Evolutionary conservation across 2,888 invertebrate species (phyloP), one percentile per base, ranked within the genome.

Genomic region (Macrophya alboannulata): DNA sequence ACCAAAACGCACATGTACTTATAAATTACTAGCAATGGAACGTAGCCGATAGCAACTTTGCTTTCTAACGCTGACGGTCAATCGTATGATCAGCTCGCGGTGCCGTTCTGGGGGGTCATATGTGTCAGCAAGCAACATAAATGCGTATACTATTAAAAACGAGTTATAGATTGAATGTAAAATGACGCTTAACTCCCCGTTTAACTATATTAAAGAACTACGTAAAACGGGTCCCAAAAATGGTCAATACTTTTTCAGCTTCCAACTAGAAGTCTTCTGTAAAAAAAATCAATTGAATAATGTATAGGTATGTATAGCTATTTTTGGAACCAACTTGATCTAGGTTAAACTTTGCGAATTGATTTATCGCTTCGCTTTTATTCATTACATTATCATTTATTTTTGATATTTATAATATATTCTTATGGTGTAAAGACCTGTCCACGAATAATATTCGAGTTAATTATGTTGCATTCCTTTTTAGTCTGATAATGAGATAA

Each of bases 41-140:
- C 68, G 37, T 68, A 31, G 68, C 68, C 17, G 17, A 12, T 68
- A 37, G 37, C 68, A 37, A 68, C 12, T 68, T 37, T 37, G 37
- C 68, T 68, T 68, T 68, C 68, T 37, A 68, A 68, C 25, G 68
- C 68, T 68, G 68, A 68, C 68, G 68, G 37, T 68, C 37, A 68
- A 68, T 68, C 37, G 68, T 68, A 68, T 37, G 68, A 68, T 68
- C 37, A 65, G 31, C 65, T 15, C 37, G 4, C 31, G 37, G 65
- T 37, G 15, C 31, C 12, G 31, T 31, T 65, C 12, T n/a, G 31
- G 17, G 15, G 17, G 65, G 31, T 68, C 15, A 68, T 25, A 17
- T 17, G 15, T 37, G 68, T 68, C 17, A 37, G 6, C 68, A 68
- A 68, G 37, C 68, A 62, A 12, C 25, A 62, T 62, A 25, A 62